Evolutionary conservation across 2,797 vertebrate species (phyloP), one percentile per base, ranked within the genome.

Genomic region (Orestias chungarensis): DNA sequence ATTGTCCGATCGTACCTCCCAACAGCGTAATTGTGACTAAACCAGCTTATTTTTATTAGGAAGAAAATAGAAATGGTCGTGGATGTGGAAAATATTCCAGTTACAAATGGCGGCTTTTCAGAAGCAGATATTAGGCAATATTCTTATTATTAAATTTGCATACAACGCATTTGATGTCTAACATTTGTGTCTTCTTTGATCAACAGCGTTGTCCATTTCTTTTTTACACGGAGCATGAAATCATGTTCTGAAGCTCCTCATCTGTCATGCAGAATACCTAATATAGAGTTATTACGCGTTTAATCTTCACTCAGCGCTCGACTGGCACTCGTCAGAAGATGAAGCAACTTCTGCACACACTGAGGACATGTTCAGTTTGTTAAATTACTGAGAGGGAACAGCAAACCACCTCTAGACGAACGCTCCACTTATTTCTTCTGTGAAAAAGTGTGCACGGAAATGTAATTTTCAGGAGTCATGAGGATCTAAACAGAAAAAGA

Each of bases 321-420:
- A n/a, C n/a, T n/a, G n/a, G n/a, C n/a, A 59, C 52, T 44, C 59
- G 33, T 42, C 47, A 42, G 38, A 81, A 42, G 59, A 54, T 46
- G 66, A 25, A 43, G 64, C 25, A 52, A 55, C 61, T 76, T 73
- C 80, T 80, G 80, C 64, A n/a, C 27, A 72, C 54, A 80, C 82
- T 31, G 67, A 76, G 77, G 86, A 72, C 38, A 69, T 72, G 76
- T 75, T 76, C 86, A 84, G 86, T 80, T 74, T 64, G 40, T 64
- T 68, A 66, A 49, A 78, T 49, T 64, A 64, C 57, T 0, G 35
- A 29, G 44, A 59, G 35, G 29, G 20, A 77, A 74, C 55, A 71
- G 42, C 73, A 71, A 72, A 82, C 42, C 70, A 70, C 72, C 23
- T 47, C 15, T 52, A 35, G 59, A 73, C 29, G 6, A 29, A 6